phyloP scores from a whole-genome alignment of 2,888 invertebrate genomes.

The Drosophila flavopinicola region DNA sequence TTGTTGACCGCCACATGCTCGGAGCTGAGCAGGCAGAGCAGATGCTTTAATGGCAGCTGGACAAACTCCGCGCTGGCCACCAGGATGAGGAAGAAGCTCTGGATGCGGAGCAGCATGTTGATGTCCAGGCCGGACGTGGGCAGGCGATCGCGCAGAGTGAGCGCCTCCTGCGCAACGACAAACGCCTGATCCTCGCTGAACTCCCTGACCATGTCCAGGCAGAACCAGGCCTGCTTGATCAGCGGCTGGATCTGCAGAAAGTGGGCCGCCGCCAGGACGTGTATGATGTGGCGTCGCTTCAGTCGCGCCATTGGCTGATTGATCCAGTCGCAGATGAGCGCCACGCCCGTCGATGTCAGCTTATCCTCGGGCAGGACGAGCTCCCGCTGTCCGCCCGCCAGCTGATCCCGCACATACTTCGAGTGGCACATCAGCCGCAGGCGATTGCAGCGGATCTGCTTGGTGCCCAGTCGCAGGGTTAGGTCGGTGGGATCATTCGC shows the following conservation, averaged over 20 bases:
- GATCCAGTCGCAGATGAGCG: conserved; percentile 32
- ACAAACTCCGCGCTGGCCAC: conserved; percentile 46
- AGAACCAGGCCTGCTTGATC: conserved; percentile 33
- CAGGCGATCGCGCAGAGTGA: background rate
- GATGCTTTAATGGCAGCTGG: background rate
- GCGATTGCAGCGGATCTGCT: conserved; percentile 31
- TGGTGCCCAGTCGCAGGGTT: conserved; percentile 23
- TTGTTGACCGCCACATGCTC: conserved; percentile 37
- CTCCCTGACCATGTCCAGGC: conserved; percentile 13
- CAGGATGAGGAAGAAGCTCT: conserved; percentile 44
- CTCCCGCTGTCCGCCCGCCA: background rate
- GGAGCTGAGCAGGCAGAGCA: conserved; percentile 34
- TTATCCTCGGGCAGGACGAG: conserved; percentile 25
- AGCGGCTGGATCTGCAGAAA: conserved; percentile 25
- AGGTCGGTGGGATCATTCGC: conserved; percentile 20
- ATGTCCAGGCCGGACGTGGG: conserved; percentile 11
- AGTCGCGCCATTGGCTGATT: background rate
- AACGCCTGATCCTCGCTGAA: conserved; percentile 45
- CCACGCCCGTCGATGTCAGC: conserved; percentile 22
- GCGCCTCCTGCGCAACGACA: conserved; percentile 13
- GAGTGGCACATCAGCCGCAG: conserved; percentile 33
- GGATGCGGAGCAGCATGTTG: conserved; percentile 36
- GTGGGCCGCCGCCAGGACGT: conserved; percentile 24
- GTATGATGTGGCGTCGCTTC: conserved; percentile 15
- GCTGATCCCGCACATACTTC: background rate